phyloP scores from a whole-genome alignment of 1,140 invertebrate genomes.

The Aphaenogaster rudis region DNA sequence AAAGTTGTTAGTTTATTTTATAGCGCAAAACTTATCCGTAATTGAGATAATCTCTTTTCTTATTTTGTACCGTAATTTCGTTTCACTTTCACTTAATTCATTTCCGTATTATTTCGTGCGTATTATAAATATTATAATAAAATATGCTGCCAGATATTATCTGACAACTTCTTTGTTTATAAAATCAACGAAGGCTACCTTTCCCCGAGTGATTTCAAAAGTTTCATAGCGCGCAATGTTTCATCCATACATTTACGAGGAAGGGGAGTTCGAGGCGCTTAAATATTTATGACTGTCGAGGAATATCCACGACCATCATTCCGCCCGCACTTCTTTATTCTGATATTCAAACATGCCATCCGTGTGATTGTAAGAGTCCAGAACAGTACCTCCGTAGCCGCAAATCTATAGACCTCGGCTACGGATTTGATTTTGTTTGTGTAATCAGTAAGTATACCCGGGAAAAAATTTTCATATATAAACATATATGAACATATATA shows the following conservation, averaged over 20 bases:
- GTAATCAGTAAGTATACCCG: not conserved
- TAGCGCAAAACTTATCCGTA: not conserved
- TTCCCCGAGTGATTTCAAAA: constrained; percentile 51
- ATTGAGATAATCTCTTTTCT: not conserved
- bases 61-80: not conserved
- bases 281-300: constrained; percentile 64
- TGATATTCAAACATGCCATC: constrained; percentile 50
- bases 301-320: constrained; percentile 45
- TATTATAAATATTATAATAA: constrained; percentile 8
- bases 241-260: constrained; percentile 59
- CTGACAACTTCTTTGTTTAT: constrained; percentile 50
- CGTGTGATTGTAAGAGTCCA: constrained; percentile 31
- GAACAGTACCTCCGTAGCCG: not conserved
- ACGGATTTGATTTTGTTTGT: constrained; percentile 6
- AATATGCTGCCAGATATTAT: not conserved
- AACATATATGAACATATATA: too few species aligned
- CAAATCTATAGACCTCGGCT: not conserved
- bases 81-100: constrained; percentile 13
- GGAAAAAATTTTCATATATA: too few species aligned
- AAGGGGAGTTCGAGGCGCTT: constrained; percentile 31
- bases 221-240: constrained; percentile 58
- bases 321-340: constrained; percentile 33
- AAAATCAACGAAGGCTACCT: constrained; percentile 47
- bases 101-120: not conserved
- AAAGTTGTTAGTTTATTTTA: not conserved